These are phyloP conservation scores for Cephalophus harveyi DNA, from an alignment of 2,113 vertebrate genomes.

Conservation along the genomic window DNA sequence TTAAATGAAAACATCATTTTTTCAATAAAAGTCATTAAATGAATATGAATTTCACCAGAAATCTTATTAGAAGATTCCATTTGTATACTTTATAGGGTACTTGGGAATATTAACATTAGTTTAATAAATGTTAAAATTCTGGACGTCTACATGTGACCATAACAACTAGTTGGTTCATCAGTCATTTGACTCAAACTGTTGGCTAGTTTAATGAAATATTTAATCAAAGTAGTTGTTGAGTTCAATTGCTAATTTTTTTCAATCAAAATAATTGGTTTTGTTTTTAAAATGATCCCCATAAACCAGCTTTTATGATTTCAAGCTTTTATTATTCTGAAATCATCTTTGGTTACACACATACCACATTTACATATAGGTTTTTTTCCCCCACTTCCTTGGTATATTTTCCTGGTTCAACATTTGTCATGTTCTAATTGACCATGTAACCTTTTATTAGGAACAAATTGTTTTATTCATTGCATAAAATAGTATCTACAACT, in stretches of 20 bases:
- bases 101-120: conserved; percentile 50
- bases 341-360: background rate
- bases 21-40: conserved; percentile 56
- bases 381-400: background rate
- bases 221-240: conserved; percentile 34
- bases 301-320: background rate
- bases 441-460: background rate
- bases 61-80: conserved; percentile 47
- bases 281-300: background rate
- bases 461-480: background rate
- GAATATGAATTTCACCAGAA: conserved; percentile 52
- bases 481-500: background rate
- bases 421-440: background rate
- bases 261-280: background rate
- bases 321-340: background rate
- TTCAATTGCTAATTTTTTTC: background rate
- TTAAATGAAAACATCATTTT: conserved; percentile 59
- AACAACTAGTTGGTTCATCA: background rate
- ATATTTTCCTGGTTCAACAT: background rate
- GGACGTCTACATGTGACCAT: background rate
- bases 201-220: conserved; percentile 8
- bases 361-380: background rate
- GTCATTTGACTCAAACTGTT: conserved; percentile 11
- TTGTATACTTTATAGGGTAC: conserved; percentile 54
- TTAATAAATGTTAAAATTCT: conserved; percentile 62